phyloP scores from a whole-genome alignment of 2,888 invertebrate species.

The Peribatodes rhomboidaria region DNA sequence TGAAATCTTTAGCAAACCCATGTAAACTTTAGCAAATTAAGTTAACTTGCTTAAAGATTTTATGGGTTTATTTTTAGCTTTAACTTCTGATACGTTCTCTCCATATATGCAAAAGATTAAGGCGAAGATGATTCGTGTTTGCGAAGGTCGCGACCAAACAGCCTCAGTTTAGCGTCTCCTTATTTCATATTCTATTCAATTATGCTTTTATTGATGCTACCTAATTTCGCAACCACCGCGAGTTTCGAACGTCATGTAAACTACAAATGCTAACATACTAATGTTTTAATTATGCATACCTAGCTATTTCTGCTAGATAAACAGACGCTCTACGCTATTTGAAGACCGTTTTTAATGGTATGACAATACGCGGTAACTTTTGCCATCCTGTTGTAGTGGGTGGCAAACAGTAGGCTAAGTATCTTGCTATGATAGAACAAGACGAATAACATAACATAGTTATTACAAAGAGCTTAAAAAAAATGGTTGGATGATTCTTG shows the following conservation, averaged over 20 bases:
- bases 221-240: slow-evolving; percentile 12
- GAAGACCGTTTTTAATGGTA: slow-evolving; percentile 11
- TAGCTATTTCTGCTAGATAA: slow-evolving; percentile 10
- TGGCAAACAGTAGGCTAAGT: neutral
- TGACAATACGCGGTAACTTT: slow-evolving; percentile 9
- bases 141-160: neutral
- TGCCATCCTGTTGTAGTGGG: neutral
- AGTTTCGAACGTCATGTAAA: slow-evolving; percentile 6
- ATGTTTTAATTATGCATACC: slow-evolving; percentile 28
- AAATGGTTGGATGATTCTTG: no score
- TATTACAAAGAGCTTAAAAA: no score
- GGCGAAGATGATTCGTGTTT: slow-evolving; percentile 5
- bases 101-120: slow-evolving; percentile 7
- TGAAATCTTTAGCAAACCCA: no score
- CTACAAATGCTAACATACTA: slow-evolving; percentile 25
- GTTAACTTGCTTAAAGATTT: neutral
- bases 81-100: neutral
- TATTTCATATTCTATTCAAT: neutral
- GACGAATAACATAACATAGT: no score
- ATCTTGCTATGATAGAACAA: no score
- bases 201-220: neutral
- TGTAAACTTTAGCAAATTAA: no score
- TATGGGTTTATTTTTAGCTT: neutral
- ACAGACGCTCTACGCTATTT: slow-evolving; percentile 16
- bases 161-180: neutral